Base-by-base conservation (phyloP, 2,888 invertebrate genomes). In the Argyresthia goedartella region DNA sequence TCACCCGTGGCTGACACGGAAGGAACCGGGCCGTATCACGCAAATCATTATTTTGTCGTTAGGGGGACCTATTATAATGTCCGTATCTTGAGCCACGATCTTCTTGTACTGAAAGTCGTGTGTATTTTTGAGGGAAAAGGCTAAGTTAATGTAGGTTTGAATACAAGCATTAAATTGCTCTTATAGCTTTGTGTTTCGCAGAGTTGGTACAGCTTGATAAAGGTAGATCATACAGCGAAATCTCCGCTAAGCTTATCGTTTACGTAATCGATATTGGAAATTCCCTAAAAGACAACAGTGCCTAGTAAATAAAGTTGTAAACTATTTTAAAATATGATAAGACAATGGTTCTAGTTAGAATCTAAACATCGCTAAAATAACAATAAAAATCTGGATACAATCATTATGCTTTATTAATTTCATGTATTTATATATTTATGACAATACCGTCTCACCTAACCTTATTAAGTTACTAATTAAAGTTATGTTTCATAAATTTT, bases 381-480 rank as follows among this genome's bases (percentile, higher is more conserved):
- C 9, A 48, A 35, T 35, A 13, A 48, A 84, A 51, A 11, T 70
- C 70, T 63, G 57, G 64, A 64, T 87, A 87, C 87, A 87, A 87
- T 87, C 84, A 87, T 85, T 85, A 85, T 87, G 86, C 86, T 87
- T 87, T 87, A 87, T 87, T 87, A 86, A 87, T 87, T 87, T 87
- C 84, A 87, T 85, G 86, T 87, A 87, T 87, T 87, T 87, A 87
- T 88, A 87, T 87, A 87, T 88, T 86, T 86, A 87, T 87, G 87
- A 87, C 87, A 87, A 87, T 87, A 87, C 81, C 86, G 85, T 87
- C 88, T 88, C 87, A 80, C 80, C 88, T 88, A 87, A 85, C 78
- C 82, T 82, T 88, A 87, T 84, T 77, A 81, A 76, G 78, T 84
- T 84, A 82, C 85, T 85, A 84, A 82, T 84, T 84, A 84, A 79